Conservation (phyloP, 2,797 vertebrate genomes). For the Pangasius macronema region DNA sequence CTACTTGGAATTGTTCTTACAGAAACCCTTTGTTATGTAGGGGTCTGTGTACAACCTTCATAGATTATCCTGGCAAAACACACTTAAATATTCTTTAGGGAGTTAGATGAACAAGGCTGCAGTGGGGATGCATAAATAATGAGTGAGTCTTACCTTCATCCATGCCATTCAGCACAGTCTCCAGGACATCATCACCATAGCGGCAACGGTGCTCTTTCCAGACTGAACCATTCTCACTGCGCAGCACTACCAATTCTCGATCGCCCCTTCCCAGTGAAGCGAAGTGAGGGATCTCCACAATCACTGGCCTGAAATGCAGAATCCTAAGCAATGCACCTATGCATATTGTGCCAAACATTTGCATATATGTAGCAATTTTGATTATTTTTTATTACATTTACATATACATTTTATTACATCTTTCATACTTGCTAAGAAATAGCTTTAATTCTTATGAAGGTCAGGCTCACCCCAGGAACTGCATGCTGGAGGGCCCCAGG, state of each 20-base stretch:
- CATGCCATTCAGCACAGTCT: conserved; percentile 94
- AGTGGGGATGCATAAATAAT: not conserved
- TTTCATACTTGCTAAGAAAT: not conserved
- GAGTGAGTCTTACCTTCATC: conserved; percentile 85
- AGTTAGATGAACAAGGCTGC: not conserved
- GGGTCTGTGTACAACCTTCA: not conserved
- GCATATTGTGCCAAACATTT: not conserved
- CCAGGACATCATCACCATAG: conserved; percentile 86
- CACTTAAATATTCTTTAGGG: not conserved
- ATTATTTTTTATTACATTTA: not conserved
- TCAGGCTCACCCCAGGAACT: conserved; percentile 89
- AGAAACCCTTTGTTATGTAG: not conserved
- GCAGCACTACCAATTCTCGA: conserved; percentile 90
- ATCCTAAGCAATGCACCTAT: not conserved
- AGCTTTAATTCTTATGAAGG: not conserved
- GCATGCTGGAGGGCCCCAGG: conserved; percentile 89
- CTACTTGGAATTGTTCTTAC: not conserved
- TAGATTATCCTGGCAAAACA: not conserved
- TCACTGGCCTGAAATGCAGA: conserved; percentile 82
- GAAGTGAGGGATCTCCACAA: conserved; percentile 98
- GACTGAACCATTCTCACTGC: conserved; percentile 91
- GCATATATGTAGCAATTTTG: not conserved
- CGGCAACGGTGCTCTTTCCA: conserved; percentile 97
- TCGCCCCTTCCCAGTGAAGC: conserved; percentile 88
- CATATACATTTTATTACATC: too few relatives aligned